These are phyloP conservation scores for Brachystomella parvula DNA, from an alignment of 1,140 invertebrate species.

Conservation along the genomic window DNA sequence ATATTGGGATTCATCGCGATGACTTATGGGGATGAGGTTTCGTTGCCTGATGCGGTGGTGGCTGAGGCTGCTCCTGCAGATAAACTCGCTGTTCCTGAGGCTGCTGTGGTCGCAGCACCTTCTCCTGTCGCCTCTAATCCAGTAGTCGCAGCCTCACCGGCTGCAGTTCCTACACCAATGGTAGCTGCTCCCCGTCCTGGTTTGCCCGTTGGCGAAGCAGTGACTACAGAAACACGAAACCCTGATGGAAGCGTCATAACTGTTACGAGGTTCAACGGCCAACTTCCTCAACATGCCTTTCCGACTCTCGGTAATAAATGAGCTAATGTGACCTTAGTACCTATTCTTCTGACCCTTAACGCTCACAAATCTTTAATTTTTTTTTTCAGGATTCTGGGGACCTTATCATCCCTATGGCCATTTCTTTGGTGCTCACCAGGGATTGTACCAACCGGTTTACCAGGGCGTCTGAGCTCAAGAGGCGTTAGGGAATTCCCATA, in stretches of 20 bases:
- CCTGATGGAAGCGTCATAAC: slow-evolving; percentile 23
- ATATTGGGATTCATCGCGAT: background rate
- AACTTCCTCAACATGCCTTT: slow-evolving; percentile 4
- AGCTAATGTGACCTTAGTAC: too few species aligned
- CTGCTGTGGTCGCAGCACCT: background rate
- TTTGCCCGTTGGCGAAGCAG: background rate
- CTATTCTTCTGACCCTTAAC: too few species aligned
- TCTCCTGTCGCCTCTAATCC: background rate
- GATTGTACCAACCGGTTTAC: too few species aligned
- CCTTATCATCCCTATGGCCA: too few species aligned
- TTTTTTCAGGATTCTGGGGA: too few species aligned
- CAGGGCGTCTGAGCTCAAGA: too few species aligned
- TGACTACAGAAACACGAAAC: slow-evolving; percentile 13
- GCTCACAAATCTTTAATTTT: too few species aligned
- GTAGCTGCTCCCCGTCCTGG: background rate
- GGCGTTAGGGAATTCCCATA: too few species aligned
- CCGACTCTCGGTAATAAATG: too few species aligned
- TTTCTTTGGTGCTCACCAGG: too few species aligned
- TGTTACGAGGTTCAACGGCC: slow-evolving; percentile 22
- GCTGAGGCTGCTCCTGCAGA: background rate
- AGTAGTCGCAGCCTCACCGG: background rate
- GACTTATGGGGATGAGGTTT: background rate
- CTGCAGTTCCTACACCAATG: background rate
- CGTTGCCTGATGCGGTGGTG: background rate
- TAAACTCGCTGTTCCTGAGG: background rate